These are phyloP conservation scores for Tipula lateralis DNA, from an alignment of 2,888 invertebrate species.

Conservation along the genomic window DNA sequence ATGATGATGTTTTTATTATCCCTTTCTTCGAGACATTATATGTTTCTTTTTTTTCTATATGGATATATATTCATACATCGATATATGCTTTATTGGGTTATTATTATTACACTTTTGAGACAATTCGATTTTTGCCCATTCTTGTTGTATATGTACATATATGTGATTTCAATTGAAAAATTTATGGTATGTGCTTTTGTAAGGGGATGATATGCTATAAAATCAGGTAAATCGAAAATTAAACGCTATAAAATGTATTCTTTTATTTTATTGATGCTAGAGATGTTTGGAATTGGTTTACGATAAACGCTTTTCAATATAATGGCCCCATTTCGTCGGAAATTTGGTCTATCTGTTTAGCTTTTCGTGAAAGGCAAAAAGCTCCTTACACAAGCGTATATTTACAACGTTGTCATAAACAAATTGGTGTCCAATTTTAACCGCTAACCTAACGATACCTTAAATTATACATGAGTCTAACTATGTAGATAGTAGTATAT, in stretches of 20 bases:
- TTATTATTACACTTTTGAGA: slow-evolving; percentile 11
- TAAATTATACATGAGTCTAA: too few species aligned
- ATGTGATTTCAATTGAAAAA: not conserved
- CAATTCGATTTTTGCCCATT: not conserved
- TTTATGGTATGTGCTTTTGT: not conserved
- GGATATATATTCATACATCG: not conserved
- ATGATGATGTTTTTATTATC: not conserved
- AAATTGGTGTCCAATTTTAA: too few species aligned
- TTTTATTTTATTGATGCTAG: not conserved
- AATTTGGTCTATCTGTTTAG: too few species aligned
- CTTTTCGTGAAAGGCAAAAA: too few species aligned
- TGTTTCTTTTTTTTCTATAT: not conserved
- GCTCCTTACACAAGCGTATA: too few species aligned
- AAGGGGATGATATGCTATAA: not conserved
- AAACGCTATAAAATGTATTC: not conserved
- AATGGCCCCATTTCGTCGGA: too few species aligned
- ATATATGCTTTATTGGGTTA: not conserved
- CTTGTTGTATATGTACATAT: too few species aligned
- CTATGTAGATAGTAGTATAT: too few species aligned
- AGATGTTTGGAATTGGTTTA: not conserved
- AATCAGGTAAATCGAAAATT: not conserved
- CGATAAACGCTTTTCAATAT: too few species aligned
- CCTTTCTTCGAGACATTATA: not conserved
- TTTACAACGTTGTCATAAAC: too few species aligned
- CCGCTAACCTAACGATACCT: too few species aligned